phyloP scores from a whole-genome alignment of 2,888 invertebrate species.

The Germaria angustata region DNA sequence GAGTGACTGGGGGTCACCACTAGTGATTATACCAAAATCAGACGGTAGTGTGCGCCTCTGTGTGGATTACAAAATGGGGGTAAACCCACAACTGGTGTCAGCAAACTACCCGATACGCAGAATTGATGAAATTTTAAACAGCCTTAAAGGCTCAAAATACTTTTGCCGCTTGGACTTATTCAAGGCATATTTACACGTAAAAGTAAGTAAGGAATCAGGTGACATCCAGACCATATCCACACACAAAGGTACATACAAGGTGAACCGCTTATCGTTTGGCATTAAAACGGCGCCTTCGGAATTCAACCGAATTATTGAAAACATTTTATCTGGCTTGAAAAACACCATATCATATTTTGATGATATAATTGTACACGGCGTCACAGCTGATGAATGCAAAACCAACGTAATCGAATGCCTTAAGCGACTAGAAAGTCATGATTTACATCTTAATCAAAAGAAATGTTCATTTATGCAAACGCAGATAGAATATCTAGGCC shows the following conservation, averaged over 20 bases:
- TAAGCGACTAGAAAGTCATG: conserved; percentile 48
- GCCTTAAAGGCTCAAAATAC: conserved; percentile 31
- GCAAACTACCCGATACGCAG: conserved; percentile 3
- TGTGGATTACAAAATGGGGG: conserved; percentile 45
- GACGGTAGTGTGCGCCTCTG: conserved; percentile 18
- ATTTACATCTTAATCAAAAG: conserved; percentile 55
- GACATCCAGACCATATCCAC: conserved; percentile 51
- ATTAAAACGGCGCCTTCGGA: conserved; percentile 55
- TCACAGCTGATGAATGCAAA: conserved; percentile 54
- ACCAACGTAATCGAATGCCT: conserved; percentile 54
- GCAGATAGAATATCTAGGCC: conserved; percentile 21
- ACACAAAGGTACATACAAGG: too few species aligned
- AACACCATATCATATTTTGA: conserved; percentile 62
- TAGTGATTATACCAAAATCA: conserved; percentile 36
- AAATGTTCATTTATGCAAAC: conserved; percentile 51
- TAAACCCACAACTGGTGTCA: conserved; percentile 1
- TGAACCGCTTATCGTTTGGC: conserved; percentile 45
- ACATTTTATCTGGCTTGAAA: conserved; percentile 60
- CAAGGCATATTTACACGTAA: conserved; percentile 52
- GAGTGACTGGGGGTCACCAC: conserved; percentile 45
- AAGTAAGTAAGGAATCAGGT: conserved; percentile 38
- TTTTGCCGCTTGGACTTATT: conserved; percentile 50
- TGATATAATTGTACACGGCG: conserved; percentile 52
- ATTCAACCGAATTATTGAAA: conserved; percentile 26
- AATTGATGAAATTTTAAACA: conserved; percentile 55